phyloP scores from a whole-genome alignment of 1,140 invertebrate species.

The Conus betulinus region DNA sequence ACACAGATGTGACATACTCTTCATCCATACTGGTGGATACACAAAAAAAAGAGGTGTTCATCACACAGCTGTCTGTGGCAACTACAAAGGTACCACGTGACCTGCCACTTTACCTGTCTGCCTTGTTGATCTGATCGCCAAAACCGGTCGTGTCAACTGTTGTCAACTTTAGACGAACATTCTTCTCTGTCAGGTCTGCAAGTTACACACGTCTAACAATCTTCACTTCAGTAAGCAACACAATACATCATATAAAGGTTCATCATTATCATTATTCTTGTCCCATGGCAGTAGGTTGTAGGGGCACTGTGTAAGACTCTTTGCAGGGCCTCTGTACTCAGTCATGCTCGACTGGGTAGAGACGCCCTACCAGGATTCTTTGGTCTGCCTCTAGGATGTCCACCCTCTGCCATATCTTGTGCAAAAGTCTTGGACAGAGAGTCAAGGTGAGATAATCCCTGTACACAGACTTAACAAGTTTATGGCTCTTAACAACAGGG shows the following conservation, averaged over 20 bases:
- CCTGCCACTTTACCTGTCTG: constrained; percentile 81
- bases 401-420: no score
- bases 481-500: no score
- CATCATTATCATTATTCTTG: no score
- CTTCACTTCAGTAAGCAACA: constrained; percentile 73
- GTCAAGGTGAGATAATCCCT: no score
- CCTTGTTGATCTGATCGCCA: constrained; percentile 99
- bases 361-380: no score
- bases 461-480: no score
- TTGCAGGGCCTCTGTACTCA: no score
- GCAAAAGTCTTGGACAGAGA: no score
- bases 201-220: constrained; percentile 82
- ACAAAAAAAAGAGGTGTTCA: neutral
- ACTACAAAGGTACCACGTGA: neutral
- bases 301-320: no score
- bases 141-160: constrained; percentile 99
- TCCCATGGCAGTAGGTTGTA: no score
- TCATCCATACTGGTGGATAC: neutral
- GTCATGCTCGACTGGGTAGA: no score
- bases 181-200: constrained; percentile 95
- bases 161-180: constrained; percentile 95
- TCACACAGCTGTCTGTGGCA: neutral
- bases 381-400: no score
- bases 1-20: neutral
- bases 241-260: neutral